phyloP scores from a whole-genome alignment of 2,888 invertebrate species.

The Diarsia brunnea region DNA sequence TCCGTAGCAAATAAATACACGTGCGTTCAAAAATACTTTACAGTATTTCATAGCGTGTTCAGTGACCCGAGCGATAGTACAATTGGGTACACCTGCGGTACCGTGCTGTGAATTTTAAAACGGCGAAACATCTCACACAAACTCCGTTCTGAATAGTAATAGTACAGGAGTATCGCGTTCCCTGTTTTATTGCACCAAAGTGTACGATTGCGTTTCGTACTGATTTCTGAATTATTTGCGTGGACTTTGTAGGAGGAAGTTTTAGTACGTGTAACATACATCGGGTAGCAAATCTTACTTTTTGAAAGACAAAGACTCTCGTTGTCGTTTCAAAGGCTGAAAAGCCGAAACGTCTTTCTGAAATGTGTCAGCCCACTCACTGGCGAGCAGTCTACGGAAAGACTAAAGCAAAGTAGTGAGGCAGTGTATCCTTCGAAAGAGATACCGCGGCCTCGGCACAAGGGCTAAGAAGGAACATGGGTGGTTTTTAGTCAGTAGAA shows the following conservation, averaged over 20 bases:
- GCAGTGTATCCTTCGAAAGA: too few species aligned
- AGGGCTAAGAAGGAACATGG: too few species aligned
- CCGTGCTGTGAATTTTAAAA: conserved; percentile 62
- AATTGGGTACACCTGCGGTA: conserved; percentile 63
- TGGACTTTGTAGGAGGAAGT: not conserved
- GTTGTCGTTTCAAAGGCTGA: too few species aligned
- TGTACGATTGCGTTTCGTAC: conserved; percentile 54
- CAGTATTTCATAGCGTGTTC: conserved; percentile 63
- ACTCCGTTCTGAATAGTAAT: conserved; percentile 59
- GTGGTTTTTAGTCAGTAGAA: too few species aligned
- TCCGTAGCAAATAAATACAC: conserved; percentile 60
- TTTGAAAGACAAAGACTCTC: not conserved
- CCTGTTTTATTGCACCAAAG: conserved; percentile 60
- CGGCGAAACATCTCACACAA: conserved; percentile 43
- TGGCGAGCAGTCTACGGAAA: too few species aligned
- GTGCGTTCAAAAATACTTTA: conserved; percentile 61
- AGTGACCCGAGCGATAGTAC: conserved; percentile 62
- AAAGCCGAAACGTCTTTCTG: too few species aligned
- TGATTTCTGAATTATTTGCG: conserved; percentile 61
- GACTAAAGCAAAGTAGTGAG: too few species aligned
- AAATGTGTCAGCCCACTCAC: too few species aligned
- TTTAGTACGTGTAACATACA: conserved; percentile 2
- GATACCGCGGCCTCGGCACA: too few species aligned
- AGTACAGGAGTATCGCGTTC: conserved; percentile 40
- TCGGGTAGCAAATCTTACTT: not conserved